These are phyloP conservation scores for Tupiocoris notatus DNA, from an alignment of 2,888 invertebrate genomes.

Conservation along the genomic window DNA sequence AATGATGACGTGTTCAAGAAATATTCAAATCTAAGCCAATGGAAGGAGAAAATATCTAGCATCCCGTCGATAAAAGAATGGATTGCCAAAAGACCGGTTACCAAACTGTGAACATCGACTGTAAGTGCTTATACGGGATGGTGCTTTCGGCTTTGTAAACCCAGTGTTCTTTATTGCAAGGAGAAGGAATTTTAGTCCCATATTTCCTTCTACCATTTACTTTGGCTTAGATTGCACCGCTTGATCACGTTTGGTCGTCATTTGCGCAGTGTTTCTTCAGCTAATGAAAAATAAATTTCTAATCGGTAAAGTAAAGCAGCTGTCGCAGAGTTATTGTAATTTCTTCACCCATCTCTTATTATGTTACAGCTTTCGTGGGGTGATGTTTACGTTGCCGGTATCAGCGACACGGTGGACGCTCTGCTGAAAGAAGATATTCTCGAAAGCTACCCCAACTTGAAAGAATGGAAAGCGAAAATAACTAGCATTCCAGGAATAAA, in stretches of 20 bases:
- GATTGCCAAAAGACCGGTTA: conserved; percentile 63
- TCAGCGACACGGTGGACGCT: conserved; percentile 57
- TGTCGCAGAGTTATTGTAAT: too few relatives aligned
- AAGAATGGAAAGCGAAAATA: conserved; percentile 60
- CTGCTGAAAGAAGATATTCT: conserved; percentile 60
- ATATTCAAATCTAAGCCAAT: conserved; percentile 60
- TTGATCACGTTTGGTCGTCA: too few relatives aligned
- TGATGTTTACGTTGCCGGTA: conserved; percentile 61
- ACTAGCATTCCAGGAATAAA: conserved; percentile 61
- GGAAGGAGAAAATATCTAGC: conserved; percentile 59
- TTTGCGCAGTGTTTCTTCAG: too few relatives aligned
- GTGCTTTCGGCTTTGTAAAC: too few relatives aligned
- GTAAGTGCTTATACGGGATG: too few relatives aligned
- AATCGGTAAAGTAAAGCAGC: too few relatives aligned
- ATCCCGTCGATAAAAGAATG: conserved; percentile 64
- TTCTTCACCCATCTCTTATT: too few relatives aligned
- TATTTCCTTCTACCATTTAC: too few relatives aligned
- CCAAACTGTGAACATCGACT: conserved; percentile 13
- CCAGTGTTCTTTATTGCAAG: too few relatives aligned
- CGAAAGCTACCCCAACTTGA: conserved; percentile 60
- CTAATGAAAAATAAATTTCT: too few relatives aligned
- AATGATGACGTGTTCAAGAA: conserved; percentile 58
- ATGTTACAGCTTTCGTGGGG: conserved; percentile 65
- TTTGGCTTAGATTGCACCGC: too few relatives aligned
- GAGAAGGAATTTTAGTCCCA: too few relatives aligned